Conservation (phyloP, 1,140 invertebrate species). For the Pectinophora gossypiella region DNA sequence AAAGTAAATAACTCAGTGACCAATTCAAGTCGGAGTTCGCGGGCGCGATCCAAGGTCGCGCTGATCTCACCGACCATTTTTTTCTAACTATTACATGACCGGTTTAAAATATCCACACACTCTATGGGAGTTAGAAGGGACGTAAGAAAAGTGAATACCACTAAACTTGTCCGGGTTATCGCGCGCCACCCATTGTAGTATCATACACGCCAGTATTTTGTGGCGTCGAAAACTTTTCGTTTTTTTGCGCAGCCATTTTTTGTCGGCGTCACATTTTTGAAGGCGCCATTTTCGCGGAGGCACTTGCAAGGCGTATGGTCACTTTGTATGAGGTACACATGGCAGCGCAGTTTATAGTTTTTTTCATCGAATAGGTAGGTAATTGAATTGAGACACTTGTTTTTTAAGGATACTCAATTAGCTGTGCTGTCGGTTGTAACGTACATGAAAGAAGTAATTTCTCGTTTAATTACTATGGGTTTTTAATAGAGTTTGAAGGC, state of each 20-base stretch:
- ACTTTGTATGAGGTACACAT: not conserved
- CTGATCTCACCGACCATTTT: slow-evolving; percentile 64
- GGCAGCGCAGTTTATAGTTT: too few relatives aligned
- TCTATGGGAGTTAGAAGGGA: slow-evolving; percentile 22
- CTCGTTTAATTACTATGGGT: too few relatives aligned
- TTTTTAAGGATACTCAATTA: too few relatives aligned
- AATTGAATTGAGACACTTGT: too few relatives aligned
- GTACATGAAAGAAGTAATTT: too few relatives aligned
- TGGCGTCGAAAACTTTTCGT: too few relatives aligned
- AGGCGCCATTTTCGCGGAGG: slow-evolving; percentile 40
- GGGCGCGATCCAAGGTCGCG: slow-evolving; percentile 50
- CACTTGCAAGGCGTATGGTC: not conserved
- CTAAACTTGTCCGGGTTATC: slow-evolving; percentile 22
- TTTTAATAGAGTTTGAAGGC: too few relatives aligned
- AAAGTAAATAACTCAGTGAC: slow-evolving; percentile 36
- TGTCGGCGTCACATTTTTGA: slow-evolving; percentile 40
- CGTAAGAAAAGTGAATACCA: slow-evolving; percentile 26
- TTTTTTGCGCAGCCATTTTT: slow-evolving; percentile 20
- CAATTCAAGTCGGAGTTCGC: slow-evolving; percentile 42
- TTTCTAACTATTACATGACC: slow-evolving; percentile 49
- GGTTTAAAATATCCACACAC: slow-evolving; percentile 28
- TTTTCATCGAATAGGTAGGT: too few relatives aligned
- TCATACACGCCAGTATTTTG: too few relatives aligned
- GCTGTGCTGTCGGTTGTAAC: too few relatives aligned
- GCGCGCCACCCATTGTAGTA: too few relatives aligned